Conservation (phyloP, 2,113 vertebrate species). For the Scartelaos histophorus region DNA sequence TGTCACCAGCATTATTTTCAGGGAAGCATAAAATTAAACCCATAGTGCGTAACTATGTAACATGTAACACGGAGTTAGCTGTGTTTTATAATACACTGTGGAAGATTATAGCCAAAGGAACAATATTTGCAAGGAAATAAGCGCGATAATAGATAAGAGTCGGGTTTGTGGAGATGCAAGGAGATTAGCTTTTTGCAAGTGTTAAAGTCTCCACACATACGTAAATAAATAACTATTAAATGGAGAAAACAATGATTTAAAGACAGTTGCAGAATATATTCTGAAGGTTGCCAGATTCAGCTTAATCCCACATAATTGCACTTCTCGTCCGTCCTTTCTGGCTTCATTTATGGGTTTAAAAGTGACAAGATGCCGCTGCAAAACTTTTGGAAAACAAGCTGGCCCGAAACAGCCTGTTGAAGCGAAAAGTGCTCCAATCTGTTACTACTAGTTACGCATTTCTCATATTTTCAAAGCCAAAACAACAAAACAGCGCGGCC, state of each 20-base stretch:
- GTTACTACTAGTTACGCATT: slow-evolving; percentile 1
- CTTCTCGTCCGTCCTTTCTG: neutral
- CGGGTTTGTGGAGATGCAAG: too few species aligned
- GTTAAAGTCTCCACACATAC: neutral
- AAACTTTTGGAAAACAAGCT: slow-evolving; percentile 6
- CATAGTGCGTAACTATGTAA: too few species aligned
- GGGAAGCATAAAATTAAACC: too few species aligned
- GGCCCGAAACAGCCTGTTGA: neutral
- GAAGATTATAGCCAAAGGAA: too few species aligned
- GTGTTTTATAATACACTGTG: too few species aligned
- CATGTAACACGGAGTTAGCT: too few species aligned
- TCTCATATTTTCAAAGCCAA: neutral
- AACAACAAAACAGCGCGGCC: neutral
- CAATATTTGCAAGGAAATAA: too few species aligned
- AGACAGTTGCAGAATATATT: neutral
- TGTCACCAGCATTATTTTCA: too few species aligned
- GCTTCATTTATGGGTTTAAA: neutral
- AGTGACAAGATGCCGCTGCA: neutral
- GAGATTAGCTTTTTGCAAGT: neutral
- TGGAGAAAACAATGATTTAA: neutral
- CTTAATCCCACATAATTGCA: neutral
- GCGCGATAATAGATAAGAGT: too few species aligned
- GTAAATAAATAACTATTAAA: too few species aligned
- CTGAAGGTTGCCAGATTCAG: neutral
- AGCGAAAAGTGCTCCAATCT: neutral